Evolutionary conservation across 2,113 vertebrate species (phyloP), one percentile per base, ranked within the genome.

Genomic region (Aptenodytes forsteri): DNA sequence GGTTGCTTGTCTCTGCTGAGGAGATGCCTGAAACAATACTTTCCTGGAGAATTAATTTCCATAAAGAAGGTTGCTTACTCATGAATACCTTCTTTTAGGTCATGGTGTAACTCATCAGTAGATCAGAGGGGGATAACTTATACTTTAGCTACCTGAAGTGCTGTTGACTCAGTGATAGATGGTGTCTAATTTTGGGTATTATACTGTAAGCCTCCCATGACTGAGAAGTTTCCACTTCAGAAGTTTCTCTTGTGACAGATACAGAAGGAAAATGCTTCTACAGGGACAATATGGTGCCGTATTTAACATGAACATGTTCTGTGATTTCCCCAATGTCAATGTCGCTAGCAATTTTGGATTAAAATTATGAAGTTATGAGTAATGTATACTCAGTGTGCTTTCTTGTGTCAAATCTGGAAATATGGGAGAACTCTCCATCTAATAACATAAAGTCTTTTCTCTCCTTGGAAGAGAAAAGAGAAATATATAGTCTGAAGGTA

Each of bases 1-100:
- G 61, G 25, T 47, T 85, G 26, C 52, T 97, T 55, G 20, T 73
- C 25, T 91, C 34, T 92, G 70, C 19, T 93, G 72, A 91, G 86
- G 86, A 95, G 84, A 95, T 83, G 69, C 52, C 91, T 95, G 89
- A 87, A 83, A 97, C 49, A 91, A 76, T 71, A 61, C 22, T 59
- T 94, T 97, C 30, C 64, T 94, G 46, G 89, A 96, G 88, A 95
- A 96, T 89, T 97, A 97, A 96, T 97, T 96, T 97, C 90, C 14
- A 15, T 87, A 88, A 94, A 67, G 83, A 96, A 94, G 85, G 66
- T 67, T 95, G 75, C 58, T 97, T 95, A 83, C 52, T 94, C 47
- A 18, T 81, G 40, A 94, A 93, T 72, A 42, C 58, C 79, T 95
- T 88, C 72, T 96, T 93, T 96, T 69, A 96, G 92, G 87, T 97